phyloP scores from a whole-genome alignment of 92 coral and sea anemone genomes.

The Phenganax marumi region DNA sequence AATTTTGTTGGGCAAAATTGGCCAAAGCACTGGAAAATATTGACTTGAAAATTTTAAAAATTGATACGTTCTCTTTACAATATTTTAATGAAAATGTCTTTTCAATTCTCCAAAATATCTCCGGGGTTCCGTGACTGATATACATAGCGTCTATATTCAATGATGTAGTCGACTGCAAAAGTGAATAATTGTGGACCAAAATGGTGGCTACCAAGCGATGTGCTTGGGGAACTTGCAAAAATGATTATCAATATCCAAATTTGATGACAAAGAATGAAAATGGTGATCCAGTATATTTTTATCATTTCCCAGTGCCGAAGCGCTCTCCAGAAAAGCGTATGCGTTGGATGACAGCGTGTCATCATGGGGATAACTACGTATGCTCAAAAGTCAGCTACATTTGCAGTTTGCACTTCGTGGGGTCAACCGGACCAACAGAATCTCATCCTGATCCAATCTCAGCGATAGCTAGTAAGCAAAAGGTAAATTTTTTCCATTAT shows the following conservation, averaged over 20 bases:
- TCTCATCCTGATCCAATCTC: conserved; percentile 53
- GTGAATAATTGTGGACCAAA: no score
- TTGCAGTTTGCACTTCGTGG: conserved; percentile 59
- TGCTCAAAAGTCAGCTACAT: conserved; percentile 58
- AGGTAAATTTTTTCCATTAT: neutral
- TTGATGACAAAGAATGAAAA: conserved; percentile 4
- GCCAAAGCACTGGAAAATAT: no score
- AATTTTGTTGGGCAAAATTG: no score
- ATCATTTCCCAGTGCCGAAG: conserved; percentile 27
- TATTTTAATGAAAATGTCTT: no score
- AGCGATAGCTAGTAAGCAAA: conserved; percentile 31
- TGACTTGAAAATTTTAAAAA: no score
- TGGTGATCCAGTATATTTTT: conserved; percentile 9
- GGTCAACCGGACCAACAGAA: conserved; percentile 59
- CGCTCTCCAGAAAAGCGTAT: conserved; percentile 56
- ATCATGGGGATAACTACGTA: conserved; percentile 59
- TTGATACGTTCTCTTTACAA: no score
- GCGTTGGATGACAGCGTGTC: conserved; percentile 60
- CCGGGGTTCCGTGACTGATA: no score
- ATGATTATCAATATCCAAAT: conserved; percentile 34
- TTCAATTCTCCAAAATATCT: no score
- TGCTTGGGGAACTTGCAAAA: conserved; percentile 44
- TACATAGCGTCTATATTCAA: no score
- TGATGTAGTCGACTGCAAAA: no score
- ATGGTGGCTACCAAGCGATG: conserved; percentile 40